phyloP scores from a whole-genome alignment of 2,113 vertebrate species.

The Nothocercus nigrocapillus region DNA sequence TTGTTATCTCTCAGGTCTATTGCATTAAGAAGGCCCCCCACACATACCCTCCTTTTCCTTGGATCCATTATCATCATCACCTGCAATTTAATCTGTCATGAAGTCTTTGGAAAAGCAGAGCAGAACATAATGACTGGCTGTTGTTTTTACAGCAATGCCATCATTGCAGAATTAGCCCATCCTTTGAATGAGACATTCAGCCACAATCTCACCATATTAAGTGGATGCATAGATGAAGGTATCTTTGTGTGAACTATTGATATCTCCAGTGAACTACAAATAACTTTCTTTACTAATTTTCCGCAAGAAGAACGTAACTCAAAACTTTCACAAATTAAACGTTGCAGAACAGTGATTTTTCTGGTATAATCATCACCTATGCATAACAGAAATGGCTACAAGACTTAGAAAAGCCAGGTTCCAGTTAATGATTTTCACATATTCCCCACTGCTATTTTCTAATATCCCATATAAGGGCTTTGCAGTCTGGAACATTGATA shows the following conservation, averaged over 20 bases:
- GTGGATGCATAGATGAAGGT: not conserved
- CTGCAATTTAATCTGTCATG: not conserved
- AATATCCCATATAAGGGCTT: not conserved
- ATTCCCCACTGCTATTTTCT: not conserved
- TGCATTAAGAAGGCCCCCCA: not conserved
- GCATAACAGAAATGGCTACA: not conserved
- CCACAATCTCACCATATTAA: not conserved
- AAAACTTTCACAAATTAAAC: not conserved
- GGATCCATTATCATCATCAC: not conserved
- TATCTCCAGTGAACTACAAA: not conserved
- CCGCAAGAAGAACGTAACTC: not conserved
- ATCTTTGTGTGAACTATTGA: not conserved
- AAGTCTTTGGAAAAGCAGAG: not conserved
- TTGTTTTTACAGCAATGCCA: conserved; percentile 8
- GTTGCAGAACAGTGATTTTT: not conserved
- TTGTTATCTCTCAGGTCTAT: not conserved
- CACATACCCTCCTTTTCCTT: not conserved
- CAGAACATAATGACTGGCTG: not conserved
- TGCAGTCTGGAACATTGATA: not conserved
- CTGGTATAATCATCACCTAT: not conserved
- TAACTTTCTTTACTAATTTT: not conserved
- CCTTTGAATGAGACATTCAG: not conserved
- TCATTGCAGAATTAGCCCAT: not conserved
- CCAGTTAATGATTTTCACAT: not conserved
- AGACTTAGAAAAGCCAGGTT: not conserved